phyloP scores from a whole-genome alignment of 1,140 invertebrate species.

The Drosophila tropicalis region DNA sequence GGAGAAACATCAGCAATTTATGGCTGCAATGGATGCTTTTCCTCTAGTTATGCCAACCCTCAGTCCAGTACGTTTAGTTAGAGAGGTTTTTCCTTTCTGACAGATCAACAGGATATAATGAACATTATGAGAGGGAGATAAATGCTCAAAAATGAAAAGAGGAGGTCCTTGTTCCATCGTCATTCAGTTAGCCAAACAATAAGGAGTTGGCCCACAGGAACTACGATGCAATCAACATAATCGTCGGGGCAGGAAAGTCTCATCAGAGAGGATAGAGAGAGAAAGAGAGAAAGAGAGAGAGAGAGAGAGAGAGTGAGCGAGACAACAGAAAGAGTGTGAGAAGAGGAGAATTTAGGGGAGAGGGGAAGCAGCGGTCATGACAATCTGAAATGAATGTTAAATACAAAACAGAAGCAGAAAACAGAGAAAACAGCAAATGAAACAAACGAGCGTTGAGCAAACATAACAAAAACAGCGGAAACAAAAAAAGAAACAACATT shows the following conservation, averaged over 20 bases:
- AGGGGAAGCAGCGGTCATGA: conserved; percentile 57
- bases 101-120: conserved; percentile 80
- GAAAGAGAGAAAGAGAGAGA: background rate
- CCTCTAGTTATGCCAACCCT: conserved; percentile 5
- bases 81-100: conserved; percentile 51
- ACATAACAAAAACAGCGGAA: conserved; percentile 62
- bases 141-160: conserved; percentile 23
- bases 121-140: conserved; percentile 55
- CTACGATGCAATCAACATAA: conserved; percentile 77
- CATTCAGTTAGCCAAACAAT: conserved; percentile 77
- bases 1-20: conserved; percentile 40
- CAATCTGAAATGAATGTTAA: conserved; percentile 81
- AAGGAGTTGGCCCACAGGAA: conserved; percentile 68
- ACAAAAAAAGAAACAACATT: conserved; percentile 29
- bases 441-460: conserved; percentile 67
- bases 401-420: conserved; percentile 52
- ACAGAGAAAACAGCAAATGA: conserved; percentile 44
- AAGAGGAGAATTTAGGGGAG: background rate
- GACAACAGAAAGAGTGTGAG: background rate
- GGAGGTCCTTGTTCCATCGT: conserved; percentile 26
- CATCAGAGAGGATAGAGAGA: conserved; percentile 21
- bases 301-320: background rate
- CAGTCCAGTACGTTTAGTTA: background rate
- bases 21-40: conserved; percentile 40
- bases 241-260: conserved; percentile 68